Conservation (phyloP, 2,113 vertebrate genomes). For the Ameiurus melas region DNA sequence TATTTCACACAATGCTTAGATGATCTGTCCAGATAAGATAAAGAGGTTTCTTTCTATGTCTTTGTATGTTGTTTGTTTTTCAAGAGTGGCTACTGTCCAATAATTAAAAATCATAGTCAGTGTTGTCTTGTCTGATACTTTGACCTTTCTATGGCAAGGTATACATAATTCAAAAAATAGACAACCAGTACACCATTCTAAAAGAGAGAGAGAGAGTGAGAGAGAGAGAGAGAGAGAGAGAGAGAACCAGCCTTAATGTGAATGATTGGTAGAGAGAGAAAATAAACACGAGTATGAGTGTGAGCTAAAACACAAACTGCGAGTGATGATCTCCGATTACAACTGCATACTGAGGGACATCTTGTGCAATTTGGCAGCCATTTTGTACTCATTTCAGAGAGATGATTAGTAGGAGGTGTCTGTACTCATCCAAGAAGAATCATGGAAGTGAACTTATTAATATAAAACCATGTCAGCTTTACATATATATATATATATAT, state of each 20-base stretch:
- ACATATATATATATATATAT: not conserved
- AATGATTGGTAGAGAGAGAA: slow-evolving; percentile 1
- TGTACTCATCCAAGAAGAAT: slow-evolving; percentile 24
- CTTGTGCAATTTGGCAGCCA: slow-evolving; percentile 39
- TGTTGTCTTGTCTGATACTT: not conserved
- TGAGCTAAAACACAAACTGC: slow-evolving; percentile 30
- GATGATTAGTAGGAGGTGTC: slow-evolving; percentile 37
- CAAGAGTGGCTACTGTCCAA: not conserved
- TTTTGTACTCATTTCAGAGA: slow-evolving; percentile 31
- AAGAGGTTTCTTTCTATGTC: not conserved
- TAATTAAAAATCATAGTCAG: too few species aligned
- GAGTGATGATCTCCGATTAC: slow-evolving; percentile 47
- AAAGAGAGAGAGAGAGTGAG: not conserved
- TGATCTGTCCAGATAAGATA: not conserved
- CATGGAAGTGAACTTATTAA: not conserved
- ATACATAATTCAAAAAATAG: not conserved
- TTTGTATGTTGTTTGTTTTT: not conserved
- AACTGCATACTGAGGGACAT: slow-evolving; percentile 17
- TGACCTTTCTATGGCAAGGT: not conserved
- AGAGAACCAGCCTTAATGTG: not conserved
- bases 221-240: not conserved
- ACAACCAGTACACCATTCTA: not conserved
- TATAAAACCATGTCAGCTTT: slow-evolving; percentile 15
- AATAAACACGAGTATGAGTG: not conserved
- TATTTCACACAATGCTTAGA: slow-evolving; percentile 19